phyloP scores from a whole-genome alignment of 2,888 invertebrate species.

The Hofmannophila pseudospretella region DNA sequence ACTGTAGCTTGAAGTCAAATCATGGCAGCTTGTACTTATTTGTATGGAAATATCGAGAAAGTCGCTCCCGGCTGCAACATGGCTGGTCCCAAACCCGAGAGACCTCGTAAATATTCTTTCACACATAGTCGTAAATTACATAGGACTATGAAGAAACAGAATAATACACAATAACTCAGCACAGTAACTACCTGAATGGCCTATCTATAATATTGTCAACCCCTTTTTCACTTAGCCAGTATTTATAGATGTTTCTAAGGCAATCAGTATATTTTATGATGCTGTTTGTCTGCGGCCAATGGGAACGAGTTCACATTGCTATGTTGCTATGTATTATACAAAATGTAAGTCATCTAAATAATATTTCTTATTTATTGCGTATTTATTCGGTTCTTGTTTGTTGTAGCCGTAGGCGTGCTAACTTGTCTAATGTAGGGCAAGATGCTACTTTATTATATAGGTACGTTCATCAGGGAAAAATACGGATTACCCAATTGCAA shows the following conservation, averaged over 20 bases:
- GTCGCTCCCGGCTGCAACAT: too few species aligned
- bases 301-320: constrained; percentile 19
- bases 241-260: constrained; percentile 31
- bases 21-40: too few species aligned
- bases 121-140: too few species aligned
- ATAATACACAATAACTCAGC: not conserved
- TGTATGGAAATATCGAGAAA: too few species aligned
- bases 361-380: constrained; percentile 49
- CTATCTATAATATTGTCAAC: constrained; percentile 23
- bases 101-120: too few species aligned
- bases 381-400: constrained; percentile 37
- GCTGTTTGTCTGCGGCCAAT: constrained; percentile 20
- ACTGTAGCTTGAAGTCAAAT: too few species aligned
- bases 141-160: not conserved
- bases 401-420: constrained; percentile 33
- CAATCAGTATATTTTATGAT: constrained; percentile 18
- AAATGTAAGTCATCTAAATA: constrained; percentile 26
- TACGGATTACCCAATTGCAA: too few species aligned
- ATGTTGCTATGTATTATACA: constrained; percentile 3
- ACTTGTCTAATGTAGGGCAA: too few species aligned
- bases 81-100: too few species aligned
- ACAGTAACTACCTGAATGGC: constrained; percentile 1
- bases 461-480: too few species aligned
- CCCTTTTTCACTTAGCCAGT: constrained; percentile 32
- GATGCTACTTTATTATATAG: too few species aligned